These are phyloP conservation scores for Pelecanoides urinatrix DNA, from an alignment of 2,113 vertebrate species.

Conservation along the genomic window DNA sequence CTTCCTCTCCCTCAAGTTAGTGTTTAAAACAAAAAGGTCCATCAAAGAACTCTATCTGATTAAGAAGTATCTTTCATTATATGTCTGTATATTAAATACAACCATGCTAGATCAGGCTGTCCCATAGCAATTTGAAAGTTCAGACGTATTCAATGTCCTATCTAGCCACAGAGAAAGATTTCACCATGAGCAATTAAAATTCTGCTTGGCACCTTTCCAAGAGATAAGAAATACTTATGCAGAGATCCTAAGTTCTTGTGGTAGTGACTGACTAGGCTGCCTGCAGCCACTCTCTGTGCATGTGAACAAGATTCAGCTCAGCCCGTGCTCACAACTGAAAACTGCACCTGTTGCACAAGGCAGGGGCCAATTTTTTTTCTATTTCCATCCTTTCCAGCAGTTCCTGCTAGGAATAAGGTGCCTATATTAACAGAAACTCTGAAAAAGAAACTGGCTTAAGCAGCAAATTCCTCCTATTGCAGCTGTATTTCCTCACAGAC, in stretches of 20 bases:
- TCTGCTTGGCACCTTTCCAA: background rate
- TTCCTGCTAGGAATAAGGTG: background rate
- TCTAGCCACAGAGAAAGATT: background rate
- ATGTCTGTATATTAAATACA: background rate
- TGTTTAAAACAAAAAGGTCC: background rate
- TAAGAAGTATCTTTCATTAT: background rate
- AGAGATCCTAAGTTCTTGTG: background rate
- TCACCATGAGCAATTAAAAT: slow-evolving; percentile 28
- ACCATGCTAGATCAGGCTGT: background rate
- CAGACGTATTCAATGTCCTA: slow-evolving; percentile 11
- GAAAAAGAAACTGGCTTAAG: background rate
- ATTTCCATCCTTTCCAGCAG: background rate
- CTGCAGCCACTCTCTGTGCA: background rate
- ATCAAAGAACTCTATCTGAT: slow-evolving; percentile 12
- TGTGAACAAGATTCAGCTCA: background rate
- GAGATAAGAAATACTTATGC: background rate
- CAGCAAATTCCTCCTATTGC: background rate
- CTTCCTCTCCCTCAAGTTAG: background rate
- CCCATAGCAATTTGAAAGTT: background rate
- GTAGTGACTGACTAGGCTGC: background rate
- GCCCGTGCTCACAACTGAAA: background rate
- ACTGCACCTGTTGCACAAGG: background rate
- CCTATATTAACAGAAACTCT: background rate
- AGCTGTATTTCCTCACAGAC: background rate
- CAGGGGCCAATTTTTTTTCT: background rate